Base-by-base conservation (phyloP, 2,113 vertebrate species). In the Sciurus niger region DNA sequence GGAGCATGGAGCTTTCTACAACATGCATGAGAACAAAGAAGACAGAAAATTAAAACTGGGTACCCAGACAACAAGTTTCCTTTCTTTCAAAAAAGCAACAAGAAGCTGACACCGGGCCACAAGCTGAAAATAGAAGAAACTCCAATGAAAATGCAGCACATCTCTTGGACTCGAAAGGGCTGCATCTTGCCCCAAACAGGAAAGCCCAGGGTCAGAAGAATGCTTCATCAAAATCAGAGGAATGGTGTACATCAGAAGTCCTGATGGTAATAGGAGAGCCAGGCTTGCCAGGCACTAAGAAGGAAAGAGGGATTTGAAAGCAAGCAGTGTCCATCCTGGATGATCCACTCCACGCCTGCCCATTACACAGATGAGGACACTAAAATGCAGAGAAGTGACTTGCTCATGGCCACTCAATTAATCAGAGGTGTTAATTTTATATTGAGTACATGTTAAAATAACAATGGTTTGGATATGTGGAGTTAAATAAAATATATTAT, bases 1-100 rank as follows among this genome's bases (percentile, higher is more conserved):
- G 90, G 92, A 94, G n/a, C 43, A 2, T 6, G 30, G 74, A 60
- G 77, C 82, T 90, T 95, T 96, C 92, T 96, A 72, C 88, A 96
- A 63, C 58, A 65, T 58, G 74, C 95, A 34, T 18, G 85, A 96
- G 96, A 96, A 97, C 97, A 97, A 98, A 98, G 89, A 82, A 88
- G 63, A 63, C 43, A 92, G 96, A 94, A 97, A 97, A 98, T 97
- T 96, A 96, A 97, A 97, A 95, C 78, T 2, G 63, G 96, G 74
- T 77, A 72, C 68, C 88, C 53, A 76, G 73, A 90, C 96, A 93
- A 96, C 70, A 97, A 93, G 73, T 93, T 94, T 83, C 37, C 51
- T 95, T 89, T 95, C 72, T 90, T 97, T 97, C 74, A 70, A 84
- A 65, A 93, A 89, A 80, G 28, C 76, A 30, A 88, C 76, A 73